Conservation (phyloP, 2,113 vertebrate species). For the Lonchura striata region DNA sequence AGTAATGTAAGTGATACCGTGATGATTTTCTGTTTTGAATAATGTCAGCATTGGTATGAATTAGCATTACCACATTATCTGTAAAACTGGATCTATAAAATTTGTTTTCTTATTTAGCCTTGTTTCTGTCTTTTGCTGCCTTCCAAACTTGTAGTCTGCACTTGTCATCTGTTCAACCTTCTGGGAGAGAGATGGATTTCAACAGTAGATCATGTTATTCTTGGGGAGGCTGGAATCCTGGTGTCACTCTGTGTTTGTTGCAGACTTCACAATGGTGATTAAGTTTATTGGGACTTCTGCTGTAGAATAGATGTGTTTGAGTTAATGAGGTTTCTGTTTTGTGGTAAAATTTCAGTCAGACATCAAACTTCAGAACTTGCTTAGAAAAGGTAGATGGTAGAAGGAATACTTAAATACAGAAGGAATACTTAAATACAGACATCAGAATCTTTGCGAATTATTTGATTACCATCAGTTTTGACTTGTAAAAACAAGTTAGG, state of each 20-base stretch:
- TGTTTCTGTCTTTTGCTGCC: neutral
- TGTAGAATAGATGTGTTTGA: neutral
- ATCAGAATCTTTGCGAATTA: neutral
- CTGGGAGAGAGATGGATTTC: neutral
- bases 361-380: neutral
- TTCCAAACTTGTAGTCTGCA: neutral
- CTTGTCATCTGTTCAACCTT: neutral
- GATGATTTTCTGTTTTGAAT: neutral
- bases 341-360: neutral
- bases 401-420: neutral
- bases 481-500: neutral
- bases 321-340: neutral
- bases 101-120: neutral
- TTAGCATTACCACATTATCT: neutral
- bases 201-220: neutral
- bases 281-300: neutral
- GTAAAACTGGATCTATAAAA: slow-evolving; percentile 12
- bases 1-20: neutral
- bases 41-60: neutral
- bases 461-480: neutral
- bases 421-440: neutral
- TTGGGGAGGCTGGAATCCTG: neutral
- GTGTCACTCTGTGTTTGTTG: neutral
- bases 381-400: neutral
- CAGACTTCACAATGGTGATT: neutral